A percentile compares a stretch with the other conserved stretches of the same genome.
phyloP scores from a whole-genome alignment of 2,888 invertebrate genomes.

The Leptopterna dolabrata region DNA sequence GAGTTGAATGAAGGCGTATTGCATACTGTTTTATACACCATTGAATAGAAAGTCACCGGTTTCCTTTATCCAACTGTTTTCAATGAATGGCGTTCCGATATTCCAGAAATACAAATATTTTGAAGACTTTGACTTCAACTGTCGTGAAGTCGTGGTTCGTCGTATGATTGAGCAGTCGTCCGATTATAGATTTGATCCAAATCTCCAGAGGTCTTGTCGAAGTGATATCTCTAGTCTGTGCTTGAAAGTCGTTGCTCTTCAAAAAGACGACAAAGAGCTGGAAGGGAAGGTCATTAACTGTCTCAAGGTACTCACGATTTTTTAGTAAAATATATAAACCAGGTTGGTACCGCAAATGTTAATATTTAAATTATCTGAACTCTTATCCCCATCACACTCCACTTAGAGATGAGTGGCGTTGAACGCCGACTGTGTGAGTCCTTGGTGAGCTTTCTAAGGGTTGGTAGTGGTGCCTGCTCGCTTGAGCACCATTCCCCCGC shows the following conservation, averaged over 20 bases:
- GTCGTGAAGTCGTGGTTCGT: conserved; percentile 85
- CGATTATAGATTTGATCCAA: conserved; percentile 90
- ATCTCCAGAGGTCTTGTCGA: conserved; percentile 83
- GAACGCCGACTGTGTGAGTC: too few relatives aligned
- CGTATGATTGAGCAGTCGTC: conserved; percentile 90
- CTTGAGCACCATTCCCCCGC: too few relatives aligned
- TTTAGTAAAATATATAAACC: too few relatives aligned
- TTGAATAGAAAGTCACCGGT: not conserved
- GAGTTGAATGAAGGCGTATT: conserved; percentile 55
- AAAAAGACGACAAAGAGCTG: conserved; percentile 74
- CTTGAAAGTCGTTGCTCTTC: conserved; percentile 68
- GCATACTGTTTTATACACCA: not conserved
- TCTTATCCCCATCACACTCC: too few relatives aligned
- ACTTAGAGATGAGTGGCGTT: too few relatives aligned
- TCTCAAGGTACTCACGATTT: conserved; percentile 76
- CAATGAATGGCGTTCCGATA: not conserved
- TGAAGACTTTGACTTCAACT: conserved; percentile 82
- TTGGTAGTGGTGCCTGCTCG: too few relatives aligned
- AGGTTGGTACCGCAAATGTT: not conserved
- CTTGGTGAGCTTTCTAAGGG: too few relatives aligned
- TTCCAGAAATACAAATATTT: conserved; percentile 79
- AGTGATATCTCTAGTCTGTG: conserved; percentile 84
- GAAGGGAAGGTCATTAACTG: conserved; percentile 89
- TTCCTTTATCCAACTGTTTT: not conserved
- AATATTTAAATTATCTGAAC: too few relatives aligned